Evolutionary conservation across 2,113 vertebrate genomes (phyloP).

Genomic region (Columba livia): DNA sequence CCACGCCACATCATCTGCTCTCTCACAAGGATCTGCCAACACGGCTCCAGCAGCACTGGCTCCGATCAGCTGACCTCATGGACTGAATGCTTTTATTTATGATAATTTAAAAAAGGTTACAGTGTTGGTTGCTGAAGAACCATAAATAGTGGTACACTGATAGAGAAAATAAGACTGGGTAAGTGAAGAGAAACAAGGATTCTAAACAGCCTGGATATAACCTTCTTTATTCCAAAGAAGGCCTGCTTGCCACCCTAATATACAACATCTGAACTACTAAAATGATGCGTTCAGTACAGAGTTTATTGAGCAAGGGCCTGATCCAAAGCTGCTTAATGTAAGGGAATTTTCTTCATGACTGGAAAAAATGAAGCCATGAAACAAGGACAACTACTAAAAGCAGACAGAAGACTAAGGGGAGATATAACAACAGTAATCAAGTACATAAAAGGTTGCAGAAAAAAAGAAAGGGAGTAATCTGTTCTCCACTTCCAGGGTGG

Average conservation of each 20-base stretch:
- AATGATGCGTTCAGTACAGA: background rate
- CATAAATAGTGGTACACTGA: background rate
- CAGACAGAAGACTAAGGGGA: background rate
- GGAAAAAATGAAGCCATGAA: conserved; percentile 1
- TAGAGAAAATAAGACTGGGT: background rate
- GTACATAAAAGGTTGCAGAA: background rate
- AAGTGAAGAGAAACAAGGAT: background rate
- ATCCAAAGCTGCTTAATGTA: background rate
- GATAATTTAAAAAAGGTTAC: background rate
- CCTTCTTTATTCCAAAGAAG: background rate
- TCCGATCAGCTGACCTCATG: too few relatives aligned
- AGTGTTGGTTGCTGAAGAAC: background rate
- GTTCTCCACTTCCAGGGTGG: background rate
- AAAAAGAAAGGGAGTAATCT: background rate
- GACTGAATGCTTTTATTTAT: background rate
- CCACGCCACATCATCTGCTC: too few relatives aligned
- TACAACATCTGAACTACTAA: background rate
- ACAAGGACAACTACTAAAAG: background rate
- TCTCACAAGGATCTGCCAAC: too few relatives aligned
- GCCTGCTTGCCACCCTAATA: background rate
- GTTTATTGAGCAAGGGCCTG: background rate
- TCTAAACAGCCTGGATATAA: background rate
- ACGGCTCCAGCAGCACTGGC: too few relatives aligned
- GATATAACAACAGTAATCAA: background rate
- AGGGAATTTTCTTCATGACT: background rate